These are phyloP conservation scores for Carettochelys insculpta DNA, from an alignment of 2,113 vertebrate genomes.

Conservation along the genomic window DNA sequence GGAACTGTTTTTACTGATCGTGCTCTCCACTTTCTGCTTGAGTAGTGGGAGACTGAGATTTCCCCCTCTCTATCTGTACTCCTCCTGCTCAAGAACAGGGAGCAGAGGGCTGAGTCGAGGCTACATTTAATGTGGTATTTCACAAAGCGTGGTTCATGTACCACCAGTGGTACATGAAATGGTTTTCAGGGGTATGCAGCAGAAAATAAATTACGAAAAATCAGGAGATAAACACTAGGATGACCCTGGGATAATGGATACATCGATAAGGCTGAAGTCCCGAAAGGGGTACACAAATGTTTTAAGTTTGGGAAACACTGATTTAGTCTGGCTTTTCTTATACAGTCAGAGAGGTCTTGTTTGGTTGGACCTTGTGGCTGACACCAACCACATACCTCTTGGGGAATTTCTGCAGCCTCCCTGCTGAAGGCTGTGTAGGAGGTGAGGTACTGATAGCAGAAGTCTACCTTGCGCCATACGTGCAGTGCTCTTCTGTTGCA, in stretches of 20 bases:
- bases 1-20: conserved; percentile 11
- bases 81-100: not conserved
- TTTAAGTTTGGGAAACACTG: no score
- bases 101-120: not conserved
- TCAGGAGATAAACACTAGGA: no score
- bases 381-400: not conserved
- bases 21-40: not conserved
- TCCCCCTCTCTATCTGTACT: conserved; percentile 1
- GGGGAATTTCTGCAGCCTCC: not conserved
- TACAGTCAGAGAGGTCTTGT: no score
- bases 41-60: conserved; percentile 28
- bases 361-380: not conserved
- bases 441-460: not conserved
- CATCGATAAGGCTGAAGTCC: no score
- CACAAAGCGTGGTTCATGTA: no score
- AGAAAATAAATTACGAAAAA: no score
- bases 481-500: accelerated
- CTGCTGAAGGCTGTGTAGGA: not conserved
- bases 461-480: accelerated
- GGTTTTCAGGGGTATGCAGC: no score
- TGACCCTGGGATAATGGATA: no score
- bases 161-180: no score
- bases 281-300: no score
- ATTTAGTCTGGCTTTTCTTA: no score
- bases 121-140: not conserved